Base-by-base conservation (phyloP, 2,797 vertebrate genomes). In the Mycteria americana region DNA sequence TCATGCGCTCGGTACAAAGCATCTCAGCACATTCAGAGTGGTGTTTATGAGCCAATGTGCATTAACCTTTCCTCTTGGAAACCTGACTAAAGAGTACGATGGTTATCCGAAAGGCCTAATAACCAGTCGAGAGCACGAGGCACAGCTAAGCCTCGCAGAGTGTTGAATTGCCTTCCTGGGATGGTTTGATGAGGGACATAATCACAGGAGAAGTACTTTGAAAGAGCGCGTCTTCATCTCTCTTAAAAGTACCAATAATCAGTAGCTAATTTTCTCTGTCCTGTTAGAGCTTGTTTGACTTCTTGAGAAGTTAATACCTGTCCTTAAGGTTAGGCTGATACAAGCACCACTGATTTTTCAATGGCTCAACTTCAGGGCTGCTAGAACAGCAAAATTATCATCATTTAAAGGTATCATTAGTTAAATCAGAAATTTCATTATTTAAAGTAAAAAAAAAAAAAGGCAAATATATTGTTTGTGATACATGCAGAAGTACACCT, bases 1-100 rank as follows among this genome's bases (percentile, higher is more conserved):
- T 84, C 2, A 0, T 37, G 82, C 0, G 2, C 62, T 56, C 23
- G 0, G 3, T 10, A 72, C 50, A 53, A 88, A 94, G 62, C 83
- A 19, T 51, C 85, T 86, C 77, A 18, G 59, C 0, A 0, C 50
- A 18, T 31, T 30, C 78, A 24, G 45, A 68, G 80, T 14, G 43
- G 59, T 18, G 31, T 65, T 82, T 33, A 3, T 8, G 69, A 90
- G 74, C 75, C 41, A 14, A 11, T 1, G 8, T 30, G 50, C 83
- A 90, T 88, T 84, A 90, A 88, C 72, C 53, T 82, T 39, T 70
- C 69, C 77, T 87, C 84, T 83, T n/a, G 11, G 89, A 70, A 73
- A 50, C 18, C 27, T 31, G 53, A 68, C 57, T 16, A 12, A 1
- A 2, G 63, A 91, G 50, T 54, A 50, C 3, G 7, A 50, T 7